A percentile compares a stretch with the other conserved stretches of the same genome.
Conservation (phyloP, 2,888 invertebrate species). For the Ligdia adustata region DNA sequence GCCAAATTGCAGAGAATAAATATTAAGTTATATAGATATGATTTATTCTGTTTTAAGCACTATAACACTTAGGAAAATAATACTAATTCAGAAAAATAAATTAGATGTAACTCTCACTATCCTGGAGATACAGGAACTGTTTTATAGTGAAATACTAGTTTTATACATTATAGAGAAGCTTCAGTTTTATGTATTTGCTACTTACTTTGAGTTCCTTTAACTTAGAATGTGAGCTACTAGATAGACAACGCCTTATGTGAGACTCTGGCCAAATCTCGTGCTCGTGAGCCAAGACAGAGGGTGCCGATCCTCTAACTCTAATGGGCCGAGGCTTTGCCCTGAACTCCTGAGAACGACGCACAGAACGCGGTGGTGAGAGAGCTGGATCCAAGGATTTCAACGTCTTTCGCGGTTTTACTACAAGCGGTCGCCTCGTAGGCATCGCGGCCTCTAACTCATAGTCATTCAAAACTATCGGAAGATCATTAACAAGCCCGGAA, state of each 20-base stretch:
- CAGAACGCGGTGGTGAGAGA: conserved; percentile 50
- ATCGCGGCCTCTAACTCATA: conserved; percentile 53
- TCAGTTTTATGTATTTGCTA: too few species aligned
- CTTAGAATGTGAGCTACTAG: conserved; percentile 64
- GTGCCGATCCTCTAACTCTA: conserved; percentile 52
- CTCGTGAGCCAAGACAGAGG: conserved; percentile 47
- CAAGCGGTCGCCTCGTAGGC: conserved; percentile 46
- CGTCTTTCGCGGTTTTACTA: conserved; percentile 68
- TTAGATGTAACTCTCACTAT: too few species aligned
- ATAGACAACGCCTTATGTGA: conserved; percentile 56
- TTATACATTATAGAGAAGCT: too few species aligned
- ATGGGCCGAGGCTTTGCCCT: conserved; percentile 40
- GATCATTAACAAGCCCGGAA: conserved; percentile 60
- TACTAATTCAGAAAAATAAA: too few species aligned
- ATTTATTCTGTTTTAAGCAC: too few species aligned
- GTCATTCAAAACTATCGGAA: conserved; percentile 68
- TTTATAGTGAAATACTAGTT: too few species aligned
- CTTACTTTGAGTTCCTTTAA: conserved; percentile 68
- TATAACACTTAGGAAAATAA: too few species aligned
- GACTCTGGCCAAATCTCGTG: conserved; percentile 52
- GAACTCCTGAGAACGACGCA: conserved; percentile 33
- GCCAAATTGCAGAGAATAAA: too few species aligned
- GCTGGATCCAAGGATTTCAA: conserved; percentile 64
- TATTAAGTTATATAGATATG: too few species aligned
- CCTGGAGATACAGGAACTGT: too few species aligned